Base-by-base conservation (phyloP, 2,888 invertebrate genomes). In the Orthosia gothica region DNA sequence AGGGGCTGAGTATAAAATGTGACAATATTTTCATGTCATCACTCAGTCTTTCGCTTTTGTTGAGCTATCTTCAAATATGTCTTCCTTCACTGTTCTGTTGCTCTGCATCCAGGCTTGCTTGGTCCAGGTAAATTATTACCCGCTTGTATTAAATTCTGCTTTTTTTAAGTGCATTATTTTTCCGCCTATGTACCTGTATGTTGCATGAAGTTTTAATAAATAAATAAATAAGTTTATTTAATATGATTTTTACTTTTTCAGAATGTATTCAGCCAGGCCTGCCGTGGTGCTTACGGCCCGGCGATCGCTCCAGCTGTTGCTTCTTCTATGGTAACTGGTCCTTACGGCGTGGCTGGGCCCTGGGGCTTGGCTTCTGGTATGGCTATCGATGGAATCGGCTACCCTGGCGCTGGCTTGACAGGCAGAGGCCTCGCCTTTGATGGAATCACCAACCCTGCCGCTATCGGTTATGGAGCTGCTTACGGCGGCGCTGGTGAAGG, bases 401-500 rank as follows among this genome's bases (percentile, higher is more conserved):
- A 40, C 20, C 58, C 62, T 12, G 49, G 49, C 13, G 12, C 26
- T 77, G 5, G 32, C 32, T 32, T 32, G 32, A 5, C 32, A 5
- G 32, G 32, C 32, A 32, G 32, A 32, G 32, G 32, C 32, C 50
- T 20, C 4, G 55, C 47, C 59, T 59, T 54, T 32, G 52, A 75
- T n/a, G 68, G 76, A 18, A 15, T 76, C 15, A 62, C 40, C 5
- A 40, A 40, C 15, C 62, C 62, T 12, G 49, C 54, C 13, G 15
- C 26, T 77, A 49, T 45, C 2, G 69, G 68, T 47, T 55, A 0
- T 23, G 71, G 63, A 50, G 63, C 67, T 58, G 67, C 70, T 18
- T 85, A 85, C 63, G 81, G 82, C 3, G 85, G 86, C 7, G 74
- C 71, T 1, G 79, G 78, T 57, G 87, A 85, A 66, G 87, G 87